Percentiles rank a stretch among this genome's conserved stretches.
Evolutionary conservation across 2,888 invertebrate species (phyloP).

Genomic region (Vanessa cardui): DNA sequence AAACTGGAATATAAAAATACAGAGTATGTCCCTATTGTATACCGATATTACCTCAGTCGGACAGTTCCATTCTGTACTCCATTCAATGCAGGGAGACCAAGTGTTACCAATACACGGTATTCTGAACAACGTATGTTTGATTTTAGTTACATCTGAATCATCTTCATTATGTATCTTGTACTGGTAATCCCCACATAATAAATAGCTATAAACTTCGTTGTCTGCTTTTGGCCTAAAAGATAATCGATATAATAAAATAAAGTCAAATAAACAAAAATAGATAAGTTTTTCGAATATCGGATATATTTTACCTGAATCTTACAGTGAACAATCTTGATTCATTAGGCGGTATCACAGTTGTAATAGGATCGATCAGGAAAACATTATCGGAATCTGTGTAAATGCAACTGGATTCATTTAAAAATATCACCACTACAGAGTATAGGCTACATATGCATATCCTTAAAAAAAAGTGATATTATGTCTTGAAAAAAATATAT

Average conservation of each 20-base stretch:
- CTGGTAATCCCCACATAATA: constrained; percentile 73
- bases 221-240: constrained; percentile 61
- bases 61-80: constrained; percentile 68
- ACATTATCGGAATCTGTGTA: constrained; percentile 69
- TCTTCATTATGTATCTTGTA: constrained; percentile 49
- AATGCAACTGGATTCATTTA: neutral
- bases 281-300: neutral
- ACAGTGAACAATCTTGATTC: constrained; percentile 73
- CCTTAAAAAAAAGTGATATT: too few relatives aligned
- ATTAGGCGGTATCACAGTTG: constrained; percentile 64
- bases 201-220: constrained; percentile 67
- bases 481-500: too few relatives aligned
- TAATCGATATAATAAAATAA: neutral
- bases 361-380: constrained; percentile 70
- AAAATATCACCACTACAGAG: too few relatives aligned
- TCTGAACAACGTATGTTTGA: constrained; percentile 72
- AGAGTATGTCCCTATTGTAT: too few relatives aligned
- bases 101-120: constrained; percentile 76
- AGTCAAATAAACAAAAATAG: neutral
- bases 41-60: constrained; percentile 60
- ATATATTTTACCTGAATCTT: constrained; percentile 63
- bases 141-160: constrained; percentile 46
- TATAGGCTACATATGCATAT: too few relatives aligned
- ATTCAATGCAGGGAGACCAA: constrained; percentile 69
- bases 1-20: too few relatives aligned